Evolutionary conservation across 2,888 invertebrate genomes (phyloP).

Genomic region (Microctonus hyperodae): DNA sequence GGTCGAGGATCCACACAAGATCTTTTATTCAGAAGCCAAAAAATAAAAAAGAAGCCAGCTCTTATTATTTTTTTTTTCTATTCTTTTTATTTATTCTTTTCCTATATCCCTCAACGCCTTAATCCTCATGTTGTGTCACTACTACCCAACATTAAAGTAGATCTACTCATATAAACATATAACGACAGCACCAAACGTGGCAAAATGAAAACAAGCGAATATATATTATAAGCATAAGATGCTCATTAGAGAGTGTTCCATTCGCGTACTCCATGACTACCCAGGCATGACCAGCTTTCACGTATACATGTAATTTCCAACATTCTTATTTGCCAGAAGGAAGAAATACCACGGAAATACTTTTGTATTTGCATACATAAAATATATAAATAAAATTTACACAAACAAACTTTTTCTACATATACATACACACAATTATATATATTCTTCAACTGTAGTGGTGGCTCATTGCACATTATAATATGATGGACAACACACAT

Average conservation of each 20-base stretch:
- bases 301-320: constrained; percentile 55
- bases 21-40: not conserved
- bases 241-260: constrained; percentile 62
- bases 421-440: too few relatives aligned
- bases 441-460: too few relatives aligned
- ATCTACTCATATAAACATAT: not conserved
- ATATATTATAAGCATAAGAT: constrained; percentile 56
- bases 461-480: not conserved
- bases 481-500: constrained; percentile 4
- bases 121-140: constrained; percentile 18
- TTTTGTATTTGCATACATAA: not conserved
- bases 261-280: constrained; percentile 61
- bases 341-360: constrained; percentile 49
- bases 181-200: not conserved
- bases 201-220: constrained; percentile 46
- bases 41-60: not conserved
- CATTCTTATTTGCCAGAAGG: constrained; percentile 54
- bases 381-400: not conserved
- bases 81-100: not conserved
- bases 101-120: not conserved
- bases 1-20: constrained; percentile 3
- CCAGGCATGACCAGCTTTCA: constrained; percentile 63
- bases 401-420: too few relatives aligned
- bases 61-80: not conserved
- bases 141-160: constrained; percentile 25